Percentiles rank a stretch among this genome's conserved stretches.
These are phyloP conservation scores for Rhyacichthys aspro DNA, from an alignment of 2,797 vertebrate species.

Conservation along the genomic window DNA sequence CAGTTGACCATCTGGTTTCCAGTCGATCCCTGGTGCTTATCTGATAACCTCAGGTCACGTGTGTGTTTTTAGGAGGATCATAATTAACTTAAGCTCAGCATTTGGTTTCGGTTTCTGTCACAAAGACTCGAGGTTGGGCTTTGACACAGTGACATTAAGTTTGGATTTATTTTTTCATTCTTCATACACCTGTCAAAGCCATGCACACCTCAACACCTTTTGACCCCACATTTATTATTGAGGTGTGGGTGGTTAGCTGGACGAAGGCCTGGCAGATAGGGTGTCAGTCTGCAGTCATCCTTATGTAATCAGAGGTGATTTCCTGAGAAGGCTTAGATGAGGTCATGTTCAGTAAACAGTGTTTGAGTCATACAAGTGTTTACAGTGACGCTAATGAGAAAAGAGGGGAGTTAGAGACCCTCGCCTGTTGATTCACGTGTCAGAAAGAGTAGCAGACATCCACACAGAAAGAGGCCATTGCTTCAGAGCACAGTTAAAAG, in stretches of 20 bases:
- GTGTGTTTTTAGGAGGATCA: background rate
- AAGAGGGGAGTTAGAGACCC: background rate
- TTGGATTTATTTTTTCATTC: conserved; percentile 24
- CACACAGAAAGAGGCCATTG: background rate
- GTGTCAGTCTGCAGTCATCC: conserved; percentile 53
- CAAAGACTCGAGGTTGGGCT: conserved; percentile 12
- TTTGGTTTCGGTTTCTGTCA: background rate
- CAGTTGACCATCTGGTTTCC: conserved; percentile 2
- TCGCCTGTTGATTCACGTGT: background rate
- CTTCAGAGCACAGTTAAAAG: conserved; percentile 12
- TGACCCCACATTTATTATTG: conserved; percentile 71
- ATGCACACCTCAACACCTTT: conserved; percentile 46
- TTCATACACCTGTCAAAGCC: conserved; percentile 40
- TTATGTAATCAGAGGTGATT: conserved; percentile 65
- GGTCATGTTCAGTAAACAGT: conserved; percentile 47
- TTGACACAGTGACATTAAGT: conserved; percentile 33
- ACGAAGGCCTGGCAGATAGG: conserved; percentile 48
- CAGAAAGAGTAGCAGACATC: background rate
- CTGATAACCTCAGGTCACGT: background rate
- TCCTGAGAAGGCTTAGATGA: conserved; percentile 51
- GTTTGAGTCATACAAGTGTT: conserved; percentile 17
- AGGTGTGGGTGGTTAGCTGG: conserved; percentile 47
- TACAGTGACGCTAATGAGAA: conserved; percentile 11
- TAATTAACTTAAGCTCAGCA: conserved; percentile 5
- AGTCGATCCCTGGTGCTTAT: background rate